phyloP scores from a whole-genome alignment of 2,888 invertebrate species.

The Lithophane socia region DNA sequence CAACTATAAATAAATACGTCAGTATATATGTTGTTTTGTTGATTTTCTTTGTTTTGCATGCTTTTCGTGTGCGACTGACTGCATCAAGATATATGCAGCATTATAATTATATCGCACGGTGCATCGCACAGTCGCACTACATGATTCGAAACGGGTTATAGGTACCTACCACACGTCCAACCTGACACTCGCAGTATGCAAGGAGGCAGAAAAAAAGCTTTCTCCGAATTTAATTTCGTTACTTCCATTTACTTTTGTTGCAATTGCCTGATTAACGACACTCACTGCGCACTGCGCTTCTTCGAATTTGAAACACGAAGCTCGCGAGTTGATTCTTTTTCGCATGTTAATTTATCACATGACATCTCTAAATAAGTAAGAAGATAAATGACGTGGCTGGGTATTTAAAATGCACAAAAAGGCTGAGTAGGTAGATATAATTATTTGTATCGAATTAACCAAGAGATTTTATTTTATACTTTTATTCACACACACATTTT shows the following conservation, averaged over 20 bases:
- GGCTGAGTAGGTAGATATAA: background rate
- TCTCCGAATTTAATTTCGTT: slow-evolving; percentile 68
- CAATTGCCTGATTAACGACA: slow-evolving; percentile 44
- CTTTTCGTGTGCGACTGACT: slow-evolving; percentile 31
- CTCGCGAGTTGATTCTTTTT: slow-evolving; percentile 33
- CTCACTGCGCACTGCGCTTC: slow-evolving; percentile 41
- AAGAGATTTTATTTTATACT: background rate
- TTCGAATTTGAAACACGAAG: slow-evolving; percentile 49
- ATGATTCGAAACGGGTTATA: slow-evolving; percentile 49
- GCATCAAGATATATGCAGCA: slow-evolving; percentile 33
- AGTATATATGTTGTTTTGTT: slow-evolving; percentile 35
- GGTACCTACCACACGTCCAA: slow-evolving; percentile 35
- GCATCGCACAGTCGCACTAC: slow-evolving; percentile 26
- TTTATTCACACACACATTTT: background rate
- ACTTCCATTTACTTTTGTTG: slow-evolving; percentile 40
- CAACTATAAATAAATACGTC: slow-evolving; percentile 41
- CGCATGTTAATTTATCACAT: slow-evolving; percentile 31
- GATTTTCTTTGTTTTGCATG: slow-evolving; percentile 49
- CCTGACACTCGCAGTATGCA: slow-evolving; percentile 56
- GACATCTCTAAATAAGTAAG: slow-evolving; percentile 3
- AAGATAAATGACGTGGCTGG: slow-evolving; percentile 17
- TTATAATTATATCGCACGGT: slow-evolving; percentile 33
- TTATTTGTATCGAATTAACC: background rate
- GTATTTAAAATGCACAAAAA: slow-evolving; percentile 3
- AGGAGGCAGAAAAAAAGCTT: slow-evolving; percentile 58